phyloP scores from a whole-genome alignment of 2,888 invertebrate species.

The Cryptocephalus primarius region DNA sequence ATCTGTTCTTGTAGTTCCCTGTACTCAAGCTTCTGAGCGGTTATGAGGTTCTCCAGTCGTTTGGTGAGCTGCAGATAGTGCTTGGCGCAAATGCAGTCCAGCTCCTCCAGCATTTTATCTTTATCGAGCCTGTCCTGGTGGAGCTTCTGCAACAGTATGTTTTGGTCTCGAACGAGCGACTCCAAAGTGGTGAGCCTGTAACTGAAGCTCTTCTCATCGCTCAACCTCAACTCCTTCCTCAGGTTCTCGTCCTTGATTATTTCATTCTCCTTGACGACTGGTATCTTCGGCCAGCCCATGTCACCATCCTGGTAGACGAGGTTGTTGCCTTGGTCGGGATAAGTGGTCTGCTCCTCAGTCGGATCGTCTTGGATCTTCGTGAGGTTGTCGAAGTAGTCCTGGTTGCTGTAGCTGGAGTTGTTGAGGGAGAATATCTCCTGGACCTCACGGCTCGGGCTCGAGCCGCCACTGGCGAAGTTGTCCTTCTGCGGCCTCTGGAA shows the following conservation, averaged over 20 bases:
- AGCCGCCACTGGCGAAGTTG: constrained; percentile 65
- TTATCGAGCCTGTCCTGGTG: constrained; percentile 26
- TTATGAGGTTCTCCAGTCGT: constrained; percentile 31
- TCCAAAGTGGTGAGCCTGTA: constrained; percentile 28
- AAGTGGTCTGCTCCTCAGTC: constrained; percentile 18
- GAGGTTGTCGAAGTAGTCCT: constrained; percentile 32
- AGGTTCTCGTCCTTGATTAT: constrained; percentile 18
- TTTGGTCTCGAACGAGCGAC: constrained; percentile 30
- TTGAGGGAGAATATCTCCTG: constrained; percentile 73
- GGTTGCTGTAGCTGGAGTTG: constrained; percentile 31
- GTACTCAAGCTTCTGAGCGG: constrained; percentile 38
- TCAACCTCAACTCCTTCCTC: constrained; percentile 10
- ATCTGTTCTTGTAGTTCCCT: constrained; percentile 42
- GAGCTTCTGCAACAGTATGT: constrained; percentile 26
- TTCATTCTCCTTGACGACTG: constrained; percentile 20
- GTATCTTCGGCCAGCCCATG: constrained; percentile 23
- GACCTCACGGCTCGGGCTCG: constrained; percentile 83
- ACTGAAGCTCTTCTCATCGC: constrained; percentile 21
- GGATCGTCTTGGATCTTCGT: constrained; percentile 21
- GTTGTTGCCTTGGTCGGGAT: constrained; percentile 8
- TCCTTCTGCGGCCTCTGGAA: constrained; percentile 29
- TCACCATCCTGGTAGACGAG: constrained; percentile 12
- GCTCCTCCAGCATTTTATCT: constrained; percentile 27
- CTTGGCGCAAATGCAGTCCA: constrained; percentile 31
- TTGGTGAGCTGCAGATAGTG: constrained; percentile 33